phyloP scores from a whole-genome alignment of 2,113 vertebrate genomes.

The Galeopterus variegatus region DNA sequence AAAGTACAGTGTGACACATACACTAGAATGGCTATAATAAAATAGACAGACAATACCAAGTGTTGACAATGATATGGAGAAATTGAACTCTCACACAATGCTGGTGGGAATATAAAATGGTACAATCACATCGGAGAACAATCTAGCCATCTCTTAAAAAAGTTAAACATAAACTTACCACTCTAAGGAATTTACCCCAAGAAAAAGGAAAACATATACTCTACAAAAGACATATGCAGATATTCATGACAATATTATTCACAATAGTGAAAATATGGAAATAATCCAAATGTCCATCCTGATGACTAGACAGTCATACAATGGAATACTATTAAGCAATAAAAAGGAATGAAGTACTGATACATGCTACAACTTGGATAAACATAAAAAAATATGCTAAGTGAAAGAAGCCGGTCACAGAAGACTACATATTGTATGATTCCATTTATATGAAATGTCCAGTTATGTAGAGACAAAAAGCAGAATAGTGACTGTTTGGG shows the following conservation, averaged over 20 bases:
- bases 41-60: not conserved
- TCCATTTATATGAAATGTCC: slow-evolving; percentile 42
- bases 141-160: slow-evolving; percentile 56
- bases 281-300: slow-evolving; percentile 33
- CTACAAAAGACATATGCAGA: slow-evolving; percentile 4
- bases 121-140: slow-evolving; percentile 51
- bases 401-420: slow-evolving; percentile 40
- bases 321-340: slow-evolving; percentile 48
- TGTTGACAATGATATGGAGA: not conserved
- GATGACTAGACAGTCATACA: slow-evolving; percentile 17
- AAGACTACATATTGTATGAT: not conserved
- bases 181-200: slow-evolving; percentile 32
- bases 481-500: not conserved
- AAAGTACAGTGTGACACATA: not conserved
- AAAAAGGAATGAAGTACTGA: slow-evolving; percentile 58
- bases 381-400: not conserved
- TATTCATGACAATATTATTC: slow-evolving; percentile 38
- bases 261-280: slow-evolving; percentile 51
- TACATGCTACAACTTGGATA: slow-evolving; percentile 9
- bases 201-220: slow-evolving; percentile 35
- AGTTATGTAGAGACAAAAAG: slow-evolving; percentile 32
- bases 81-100: not conserved
- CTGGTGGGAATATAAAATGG: slow-evolving; percentile 30
- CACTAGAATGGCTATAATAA: not conserved
- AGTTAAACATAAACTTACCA: slow-evolving; percentile 41